Evolutionary conservation across 2,797 vertebrate species (phyloP).

Genomic region (Buceros bicornis): DNA sequence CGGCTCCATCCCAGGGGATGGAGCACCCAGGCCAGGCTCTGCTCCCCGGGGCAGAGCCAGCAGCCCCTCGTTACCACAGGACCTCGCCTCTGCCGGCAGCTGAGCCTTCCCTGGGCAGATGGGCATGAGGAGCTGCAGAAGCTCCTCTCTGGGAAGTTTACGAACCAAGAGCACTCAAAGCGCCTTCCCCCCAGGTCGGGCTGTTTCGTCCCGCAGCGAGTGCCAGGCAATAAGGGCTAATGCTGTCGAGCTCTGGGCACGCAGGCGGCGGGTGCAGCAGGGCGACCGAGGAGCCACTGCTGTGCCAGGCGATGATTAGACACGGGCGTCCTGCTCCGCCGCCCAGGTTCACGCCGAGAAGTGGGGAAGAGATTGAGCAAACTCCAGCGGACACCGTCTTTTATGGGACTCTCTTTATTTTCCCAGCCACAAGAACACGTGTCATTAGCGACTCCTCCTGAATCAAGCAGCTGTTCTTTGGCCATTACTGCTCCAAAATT

Average conservation of each 20-base stretch:
- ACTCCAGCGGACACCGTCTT: background rate
- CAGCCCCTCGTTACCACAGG: background rate
- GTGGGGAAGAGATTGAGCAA: background rate
- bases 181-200: background rate
- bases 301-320: background rate
- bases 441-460: constrained; percentile 21
- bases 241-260: background rate
- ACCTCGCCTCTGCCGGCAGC: background rate
- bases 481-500: constrained; percentile 15
- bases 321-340: background rate
- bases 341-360: background rate
- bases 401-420: background rate
- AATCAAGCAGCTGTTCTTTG: constrained; percentile 38
- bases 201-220: background rate
- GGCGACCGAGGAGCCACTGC: background rate
- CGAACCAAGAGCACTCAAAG: background rate
- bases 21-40: background rate
- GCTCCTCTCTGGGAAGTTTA: constrained; percentile 6
- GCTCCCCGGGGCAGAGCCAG: background rate
- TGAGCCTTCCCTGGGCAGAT: background rate
- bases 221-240: background rate
- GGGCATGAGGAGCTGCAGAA: accelerated
- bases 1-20: background rate
- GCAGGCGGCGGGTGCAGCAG: background rate
- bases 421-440: background rate